These are phyloP conservation scores for Columba guinea DNA, from an alignment of 2,797 vertebrate species.

Conservation along the genomic window DNA sequence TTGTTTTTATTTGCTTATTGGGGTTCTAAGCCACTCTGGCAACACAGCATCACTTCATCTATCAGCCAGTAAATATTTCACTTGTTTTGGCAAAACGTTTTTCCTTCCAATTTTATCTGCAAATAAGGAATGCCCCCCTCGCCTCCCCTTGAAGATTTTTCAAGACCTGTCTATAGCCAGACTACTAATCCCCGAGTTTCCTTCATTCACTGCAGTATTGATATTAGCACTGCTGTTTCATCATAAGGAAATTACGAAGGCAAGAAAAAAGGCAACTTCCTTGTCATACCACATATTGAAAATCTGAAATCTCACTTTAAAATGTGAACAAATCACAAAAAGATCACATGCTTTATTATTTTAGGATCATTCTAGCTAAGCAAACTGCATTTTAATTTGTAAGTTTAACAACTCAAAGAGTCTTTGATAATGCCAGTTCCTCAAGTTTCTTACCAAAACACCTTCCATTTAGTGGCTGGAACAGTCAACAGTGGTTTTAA, in stretches of 20 bases:
- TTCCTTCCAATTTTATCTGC: not conserved
- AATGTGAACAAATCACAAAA: not conserved
- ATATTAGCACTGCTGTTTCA: not conserved
- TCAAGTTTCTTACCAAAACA: not conserved
- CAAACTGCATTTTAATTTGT: not conserved
- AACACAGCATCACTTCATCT: not conserved
- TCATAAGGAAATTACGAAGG: not conserved
- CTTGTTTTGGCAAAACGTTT: not conserved
- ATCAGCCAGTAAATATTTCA: not conserved
- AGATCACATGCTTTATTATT: not conserved
- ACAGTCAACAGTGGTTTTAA: not conserved
- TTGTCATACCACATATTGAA: not conserved
- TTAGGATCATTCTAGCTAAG: not conserved
- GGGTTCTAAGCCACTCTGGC: not conserved
- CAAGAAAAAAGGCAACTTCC: not conserved
- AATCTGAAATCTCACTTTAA: not conserved
- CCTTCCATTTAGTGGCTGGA: not conserved
- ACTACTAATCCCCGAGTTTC: not conserved
- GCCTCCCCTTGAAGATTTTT: not conserved
- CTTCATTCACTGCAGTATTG: not conserved
- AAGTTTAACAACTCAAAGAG: not conserved
- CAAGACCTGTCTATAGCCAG: not conserved
- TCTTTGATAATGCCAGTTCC: not conserved
- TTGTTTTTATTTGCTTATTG: not conserved
- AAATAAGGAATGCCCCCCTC: not conserved